A percentile compares a stretch with the other conserved stretches of the same genome.
phyloP scores from a whole-genome alignment of 2,797 vertebrate genomes.

The Iguana delicatissima region DNA sequence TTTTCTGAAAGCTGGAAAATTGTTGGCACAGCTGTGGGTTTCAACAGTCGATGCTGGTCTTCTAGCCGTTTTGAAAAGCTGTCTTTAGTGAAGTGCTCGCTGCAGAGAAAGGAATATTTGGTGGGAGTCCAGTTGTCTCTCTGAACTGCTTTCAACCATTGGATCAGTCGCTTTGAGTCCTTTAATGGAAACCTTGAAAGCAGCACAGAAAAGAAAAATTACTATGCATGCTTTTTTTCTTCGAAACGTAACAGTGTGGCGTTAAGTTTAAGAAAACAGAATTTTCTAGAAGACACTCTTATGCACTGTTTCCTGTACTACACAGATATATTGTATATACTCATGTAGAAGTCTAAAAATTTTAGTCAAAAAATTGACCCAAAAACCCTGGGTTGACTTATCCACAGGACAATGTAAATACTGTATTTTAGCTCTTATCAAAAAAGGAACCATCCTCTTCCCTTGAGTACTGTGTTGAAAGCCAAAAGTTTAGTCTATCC shows the following conservation, averaged over 20 bases:
- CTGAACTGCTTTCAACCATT: conserved; percentile 85
- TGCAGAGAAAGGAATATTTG: conserved; percentile 87
- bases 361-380: no score
- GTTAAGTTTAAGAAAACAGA: not conserved
- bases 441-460: no score
- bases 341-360: no score
- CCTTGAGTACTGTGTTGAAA: no score
- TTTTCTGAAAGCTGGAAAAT: conserved; percentile 81
- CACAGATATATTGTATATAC: not conserved
- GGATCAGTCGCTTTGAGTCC: conserved; percentile 82
- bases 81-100: conserved; percentile 86
- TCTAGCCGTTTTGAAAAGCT: conserved; percentile 84
- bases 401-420: no score
- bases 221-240: not conserved
- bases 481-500: no score
- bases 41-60: conserved; percentile 83
- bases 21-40: conserved; percentile 83
- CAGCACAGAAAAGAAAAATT: conserved; percentile 24
- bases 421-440: no score
- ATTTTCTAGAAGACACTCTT: not conserved
- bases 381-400: no score
- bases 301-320: not conserved
- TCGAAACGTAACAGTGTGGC: rapidly evolving
- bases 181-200: conserved; percentile 83
- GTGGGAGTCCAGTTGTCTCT: conserved; percentile 86